Evolutionary conservation across 1,140 invertebrate genomes (phyloP).

Genomic region (Drosophila nikananu): DNA sequence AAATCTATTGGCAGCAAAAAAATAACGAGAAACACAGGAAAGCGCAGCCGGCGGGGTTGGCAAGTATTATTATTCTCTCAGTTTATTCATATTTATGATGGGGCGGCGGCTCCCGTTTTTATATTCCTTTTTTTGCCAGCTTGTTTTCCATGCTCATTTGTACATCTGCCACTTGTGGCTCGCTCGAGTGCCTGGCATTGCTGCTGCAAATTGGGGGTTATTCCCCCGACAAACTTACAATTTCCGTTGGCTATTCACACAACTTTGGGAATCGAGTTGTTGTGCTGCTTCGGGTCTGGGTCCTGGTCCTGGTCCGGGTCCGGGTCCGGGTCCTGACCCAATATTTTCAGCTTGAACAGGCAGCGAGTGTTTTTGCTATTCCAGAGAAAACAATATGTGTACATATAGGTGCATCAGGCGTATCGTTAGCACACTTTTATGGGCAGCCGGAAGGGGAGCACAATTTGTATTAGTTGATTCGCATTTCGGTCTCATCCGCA

Average conservation of each 20-base stretch:
- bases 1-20: constrained; percentile 26
- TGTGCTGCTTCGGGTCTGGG: constrained; percentile 1
- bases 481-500: background rate
- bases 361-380: constrained; percentile 3
- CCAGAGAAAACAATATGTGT: constrained; percentile 1
- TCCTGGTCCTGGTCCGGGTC: background rate
- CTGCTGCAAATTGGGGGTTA: constrained; percentile 53
- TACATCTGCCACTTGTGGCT: constrained; percentile 54
- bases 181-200: constrained; percentile 6
- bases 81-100: constrained; percentile 46
- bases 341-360: constrained; percentile 54
- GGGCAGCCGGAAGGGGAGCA: constrained; percentile 17
- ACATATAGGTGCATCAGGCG: background rate
- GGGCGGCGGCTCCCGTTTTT: constrained; percentile 17
- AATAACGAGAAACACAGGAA: background rate
- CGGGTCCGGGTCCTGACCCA: constrained; percentile 12
- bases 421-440: constrained; percentile 51
- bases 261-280: constrained; percentile 41
- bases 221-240: constrained; percentile 60
- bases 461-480: constrained; percentile 41
- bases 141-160: constrained; percentile 48
- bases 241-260: constrained; percentile 64
- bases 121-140: constrained; percentile 20
- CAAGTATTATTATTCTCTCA: constrained; percentile 33
- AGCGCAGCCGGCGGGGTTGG: background rate